phyloP scores from a whole-genome alignment of 2,797 vertebrate species.

The Gadopsis marmoratus region DNA sequence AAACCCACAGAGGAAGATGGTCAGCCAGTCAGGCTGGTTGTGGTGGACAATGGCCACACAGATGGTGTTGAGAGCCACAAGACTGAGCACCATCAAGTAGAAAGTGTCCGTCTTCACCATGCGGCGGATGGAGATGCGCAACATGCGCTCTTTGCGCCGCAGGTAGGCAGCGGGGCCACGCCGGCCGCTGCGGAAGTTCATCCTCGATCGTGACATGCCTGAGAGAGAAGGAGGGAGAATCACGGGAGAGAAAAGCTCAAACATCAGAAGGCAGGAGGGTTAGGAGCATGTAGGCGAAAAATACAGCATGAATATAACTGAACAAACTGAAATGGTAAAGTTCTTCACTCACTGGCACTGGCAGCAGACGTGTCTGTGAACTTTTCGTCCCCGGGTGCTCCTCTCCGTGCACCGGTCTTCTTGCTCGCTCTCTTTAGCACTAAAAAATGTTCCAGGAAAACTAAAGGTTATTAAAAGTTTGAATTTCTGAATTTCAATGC shows the following conservation, averaged over 20 bases:
- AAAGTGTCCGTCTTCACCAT: conserved; percentile 99
- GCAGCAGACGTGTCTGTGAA: conserved; percentile 93
- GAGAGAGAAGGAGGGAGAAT: conserved; percentile 13
- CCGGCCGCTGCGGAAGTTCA: conserved; percentile 93
- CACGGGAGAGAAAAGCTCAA: not conserved
- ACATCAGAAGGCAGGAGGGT: not conserved
- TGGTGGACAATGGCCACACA: conserved; percentile 99
- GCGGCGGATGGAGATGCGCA: conserved; percentile 97
- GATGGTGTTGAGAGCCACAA: conserved; percentile 97
- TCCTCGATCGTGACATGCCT: conserved; percentile 93
- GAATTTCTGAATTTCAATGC: not conserved
- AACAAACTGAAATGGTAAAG: not conserved
- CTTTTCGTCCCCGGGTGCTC: conserved; percentile 93
- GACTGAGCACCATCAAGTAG: conserved; percentile 96
- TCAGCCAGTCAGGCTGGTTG: conserved; percentile 96
- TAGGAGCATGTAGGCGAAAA: not conserved
- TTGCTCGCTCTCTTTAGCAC: conserved; percentile 97
- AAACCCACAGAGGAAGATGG: conserved; percentile 95
- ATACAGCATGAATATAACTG: not conserved
- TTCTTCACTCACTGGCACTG: conserved; percentile 89
- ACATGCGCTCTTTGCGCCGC: conserved; percentile 94
- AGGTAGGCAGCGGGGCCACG: conserved; percentile 95
- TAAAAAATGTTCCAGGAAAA: conserved; percentile 50
- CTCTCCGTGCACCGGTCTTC: conserved; percentile 91
- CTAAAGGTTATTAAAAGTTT: not conserved